Conservation (phyloP, 2,113 vertebrate species). For the Pleuronectes platessa region DNA sequence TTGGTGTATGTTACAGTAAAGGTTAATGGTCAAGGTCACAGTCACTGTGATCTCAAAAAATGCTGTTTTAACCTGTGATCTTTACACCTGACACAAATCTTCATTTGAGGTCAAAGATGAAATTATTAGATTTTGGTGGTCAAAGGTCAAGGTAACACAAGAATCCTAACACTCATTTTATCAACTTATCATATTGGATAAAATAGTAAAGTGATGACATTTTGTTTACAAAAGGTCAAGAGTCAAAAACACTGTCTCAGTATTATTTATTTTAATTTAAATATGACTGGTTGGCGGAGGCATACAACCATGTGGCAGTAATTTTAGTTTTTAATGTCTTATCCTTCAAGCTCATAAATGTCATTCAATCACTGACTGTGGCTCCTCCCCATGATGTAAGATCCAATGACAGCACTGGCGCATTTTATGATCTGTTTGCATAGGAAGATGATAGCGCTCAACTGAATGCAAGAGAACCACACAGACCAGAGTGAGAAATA, state of each 20-base stretch:
- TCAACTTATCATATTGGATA: too few species aligned
- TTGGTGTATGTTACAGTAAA: not conserved
- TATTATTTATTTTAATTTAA: too few species aligned
- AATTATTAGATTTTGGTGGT: not conserved
- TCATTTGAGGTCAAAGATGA: not conserved
- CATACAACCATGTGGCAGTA: too few species aligned
- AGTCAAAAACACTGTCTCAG: too few species aligned
- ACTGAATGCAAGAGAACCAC: conserved; percentile 48
- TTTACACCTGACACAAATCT: not conserved
- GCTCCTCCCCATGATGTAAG: conserved; percentile 49
- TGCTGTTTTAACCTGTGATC: too few species aligned
- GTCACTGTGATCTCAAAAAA: not conserved
- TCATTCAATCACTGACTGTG: conserved; percentile 53
- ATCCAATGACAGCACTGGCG: conserved; percentile 42
- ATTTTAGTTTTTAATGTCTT: not conserved
- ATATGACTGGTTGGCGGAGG: too few species aligned
- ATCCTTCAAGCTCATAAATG: conserved; percentile 44
- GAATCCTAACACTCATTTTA: too few species aligned
- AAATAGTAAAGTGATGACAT: too few species aligned
- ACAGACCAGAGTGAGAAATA: conserved; percentile 23
- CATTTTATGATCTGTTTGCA: conserved; percentile 58
- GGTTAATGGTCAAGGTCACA: not conserved
- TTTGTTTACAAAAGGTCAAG: too few species aligned
- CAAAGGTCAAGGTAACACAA: too few species aligned
- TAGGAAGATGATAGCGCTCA: conserved; percentile 37